A percentile compares a stretch with the other conserved stretches of the same genome.
Conservation (phyloP, 1,140 invertebrate genomes). For the Halictus rubicundus region DNA sequence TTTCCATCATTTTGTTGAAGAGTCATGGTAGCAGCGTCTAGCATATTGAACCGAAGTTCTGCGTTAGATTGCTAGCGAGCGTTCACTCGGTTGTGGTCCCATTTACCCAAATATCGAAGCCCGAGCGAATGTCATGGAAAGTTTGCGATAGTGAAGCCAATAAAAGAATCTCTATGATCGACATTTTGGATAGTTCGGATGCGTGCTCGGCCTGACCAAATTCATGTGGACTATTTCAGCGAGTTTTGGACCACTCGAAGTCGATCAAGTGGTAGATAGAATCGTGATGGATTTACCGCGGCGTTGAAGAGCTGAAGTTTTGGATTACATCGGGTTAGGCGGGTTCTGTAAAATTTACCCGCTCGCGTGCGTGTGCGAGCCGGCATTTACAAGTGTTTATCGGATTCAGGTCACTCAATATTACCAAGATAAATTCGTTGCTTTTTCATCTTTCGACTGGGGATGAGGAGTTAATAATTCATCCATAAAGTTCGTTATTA, state of each 20-base stretch:
- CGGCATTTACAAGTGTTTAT: not conserved
- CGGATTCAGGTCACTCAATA: not conserved
- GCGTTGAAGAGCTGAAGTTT: slow-evolving; percentile 34
- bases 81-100: not conserved
- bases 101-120: not conserved
- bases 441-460: not conserved
- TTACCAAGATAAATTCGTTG: not conserved
- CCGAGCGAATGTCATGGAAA: not conserved
- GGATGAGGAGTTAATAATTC: too few species aligned
- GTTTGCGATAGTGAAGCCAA: not conserved
- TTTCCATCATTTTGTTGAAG: too few species aligned
- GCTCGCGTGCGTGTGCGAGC: not conserved
- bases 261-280: slow-evolving; percentile 31
- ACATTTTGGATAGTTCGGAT: slow-evolving; percentile 12
- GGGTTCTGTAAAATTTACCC: slow-evolving; percentile 25
- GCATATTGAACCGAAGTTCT: not conserved
- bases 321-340: slow-evolving; percentile 32
- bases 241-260: slow-evolving; percentile 33
- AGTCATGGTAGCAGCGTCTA: too few species aligned
- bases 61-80: not conserved
- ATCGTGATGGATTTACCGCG: slow-evolving; percentile 40
- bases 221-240: slow-evolving; percentile 8
- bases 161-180: slow-evolving; percentile 1
- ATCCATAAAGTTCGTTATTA: too few species aligned
- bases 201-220: not conserved